Evolutionary conservation across 2,888 invertebrate species (phyloP), one percentile per base, ranked within the genome.

Genomic region (Podabrus alpinus): DNA sequence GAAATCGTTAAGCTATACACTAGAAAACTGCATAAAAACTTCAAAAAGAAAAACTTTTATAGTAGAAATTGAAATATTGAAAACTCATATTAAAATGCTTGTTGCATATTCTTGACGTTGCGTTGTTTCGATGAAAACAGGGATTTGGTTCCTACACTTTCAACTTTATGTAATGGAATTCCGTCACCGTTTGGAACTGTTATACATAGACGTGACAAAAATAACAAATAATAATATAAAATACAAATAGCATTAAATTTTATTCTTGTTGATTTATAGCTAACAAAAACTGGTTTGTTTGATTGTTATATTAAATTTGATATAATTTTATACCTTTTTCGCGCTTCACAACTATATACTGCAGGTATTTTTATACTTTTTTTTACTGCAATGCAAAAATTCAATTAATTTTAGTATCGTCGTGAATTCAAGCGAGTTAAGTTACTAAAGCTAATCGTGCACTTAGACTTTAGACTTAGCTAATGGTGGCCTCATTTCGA

Each of bases 181-280:
- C 74, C 70, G 71, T 74, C 71, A 71, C 71, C 71, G 74, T 74
- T 74, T 74, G 68, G 71, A 71, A 74, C 74, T 74, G 71, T 68
- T 74, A 74, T 74, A 74, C 74, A 74, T 74, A 68, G 66, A 74
- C 74, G 74, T 74, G 74, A 74, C 71, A 13, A 24, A 71, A 74
- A 74, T 71, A 68, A 21, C 29, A 71, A 73, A 66, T 59, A 45
- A 64, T 64, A 64, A 64, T 17, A 64, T 64, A 64, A 64, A 64
- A 64, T 21, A 64, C 62, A 64, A 64, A 64, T 64, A 64, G 21
- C 62, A 19, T 68, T 29, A 45, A 62, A 69, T 21, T 60, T 59
- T 69, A 21, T 62, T 69, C 62, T 60, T 69, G 24, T 61, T 69
- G 69, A 61, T 69, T 59, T 59, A 25, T 19, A 61, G n/a, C 16